These are phyloP conservation scores for Graphium colonna DNA, from an alignment of 2,888 invertebrate species.

Conservation along the genomic window DNA sequence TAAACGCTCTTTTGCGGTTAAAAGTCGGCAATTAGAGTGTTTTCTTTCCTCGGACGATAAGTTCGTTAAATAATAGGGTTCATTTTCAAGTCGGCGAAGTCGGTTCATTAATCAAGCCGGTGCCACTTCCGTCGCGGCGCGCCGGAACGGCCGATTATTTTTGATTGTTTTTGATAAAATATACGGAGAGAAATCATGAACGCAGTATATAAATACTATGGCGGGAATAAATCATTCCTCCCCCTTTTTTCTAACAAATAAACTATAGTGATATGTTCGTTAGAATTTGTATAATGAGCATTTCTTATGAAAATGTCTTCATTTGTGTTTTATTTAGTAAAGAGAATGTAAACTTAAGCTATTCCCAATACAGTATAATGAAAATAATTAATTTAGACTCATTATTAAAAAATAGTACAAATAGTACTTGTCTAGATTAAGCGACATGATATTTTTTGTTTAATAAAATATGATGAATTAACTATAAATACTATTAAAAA, in stretches of 20 bases:
- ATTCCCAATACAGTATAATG: too few relatives aligned
- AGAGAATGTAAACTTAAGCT: too few relatives aligned
- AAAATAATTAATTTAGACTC: too few relatives aligned
- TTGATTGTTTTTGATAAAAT: constrained; percentile 76
- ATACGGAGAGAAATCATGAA: constrained; percentile 60
- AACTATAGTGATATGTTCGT: background rate
- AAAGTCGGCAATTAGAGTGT: constrained; percentile 61
- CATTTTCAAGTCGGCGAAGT: constrained; percentile 64
- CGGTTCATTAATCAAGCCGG: constrained; percentile 67
- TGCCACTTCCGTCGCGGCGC: constrained; percentile 50
- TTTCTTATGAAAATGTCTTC: background rate
- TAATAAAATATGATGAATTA: too few relatives aligned
- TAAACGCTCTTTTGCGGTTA: constrained; percentile 32
- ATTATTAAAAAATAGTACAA: too few relatives aligned
- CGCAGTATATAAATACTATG: constrained; percentile 66
- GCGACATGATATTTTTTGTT: too few relatives aligned
- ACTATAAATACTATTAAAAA: too few relatives aligned
- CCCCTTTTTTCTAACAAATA: constrained; percentile 36
- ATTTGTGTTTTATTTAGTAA: too few relatives aligned
- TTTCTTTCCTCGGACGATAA: constrained; percentile 55
- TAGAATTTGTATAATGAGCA: background rate
- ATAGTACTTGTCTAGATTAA: too few relatives aligned
- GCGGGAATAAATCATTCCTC: constrained; percentile 52
- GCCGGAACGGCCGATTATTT: constrained; percentile 69
- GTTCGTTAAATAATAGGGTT: constrained; percentile 68